Conservation (phyloP, 2,113 vertebrate species). For the Rattus rattus region DNA sequence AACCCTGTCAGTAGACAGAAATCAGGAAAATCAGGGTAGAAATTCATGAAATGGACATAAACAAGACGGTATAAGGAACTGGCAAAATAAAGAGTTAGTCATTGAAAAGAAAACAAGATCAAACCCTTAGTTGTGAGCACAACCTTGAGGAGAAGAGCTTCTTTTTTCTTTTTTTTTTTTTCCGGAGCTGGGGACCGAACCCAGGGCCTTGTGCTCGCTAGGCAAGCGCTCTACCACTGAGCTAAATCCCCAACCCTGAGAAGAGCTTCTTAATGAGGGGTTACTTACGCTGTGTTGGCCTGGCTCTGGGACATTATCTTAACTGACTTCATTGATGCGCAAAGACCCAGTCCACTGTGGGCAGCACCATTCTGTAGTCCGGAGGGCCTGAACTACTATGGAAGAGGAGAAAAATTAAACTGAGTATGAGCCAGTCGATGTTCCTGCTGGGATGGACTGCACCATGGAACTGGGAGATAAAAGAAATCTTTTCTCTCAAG, state of each 20-base stretch:
- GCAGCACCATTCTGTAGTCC: neutral
- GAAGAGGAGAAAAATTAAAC: neutral
- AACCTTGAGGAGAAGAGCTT: neutral
- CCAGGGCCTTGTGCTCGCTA: too few relatives aligned
- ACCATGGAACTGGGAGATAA: neutral
- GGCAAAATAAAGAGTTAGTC: neutral
- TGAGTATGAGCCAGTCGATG: neutral
- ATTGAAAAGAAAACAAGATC: neutral
- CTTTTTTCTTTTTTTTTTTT: too few relatives aligned
- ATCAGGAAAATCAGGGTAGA: neutral
- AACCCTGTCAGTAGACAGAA: neutral
- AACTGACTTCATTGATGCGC: neutral
- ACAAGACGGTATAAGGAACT: neutral
- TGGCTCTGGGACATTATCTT: neutral
- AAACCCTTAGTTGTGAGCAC: neutral
- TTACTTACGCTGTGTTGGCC: neutral
- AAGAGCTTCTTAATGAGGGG: neutral
- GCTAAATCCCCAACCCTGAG: too few relatives aligned
- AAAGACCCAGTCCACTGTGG: neutral
- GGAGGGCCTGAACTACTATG: neutral
- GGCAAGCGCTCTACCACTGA: too few relatives aligned
- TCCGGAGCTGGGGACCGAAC: too few relatives aligned
- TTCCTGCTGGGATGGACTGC: neutral
- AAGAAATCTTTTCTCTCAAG: neutral
- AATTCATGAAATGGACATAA: neutral